A percentile compares a stretch with the other conserved stretches of the same genome.
These are phyloP conservation scores for Zygogramma bicolorata DNA, from an alignment of 2,888 invertebrate genomes.

Conservation along the genomic window DNA sequence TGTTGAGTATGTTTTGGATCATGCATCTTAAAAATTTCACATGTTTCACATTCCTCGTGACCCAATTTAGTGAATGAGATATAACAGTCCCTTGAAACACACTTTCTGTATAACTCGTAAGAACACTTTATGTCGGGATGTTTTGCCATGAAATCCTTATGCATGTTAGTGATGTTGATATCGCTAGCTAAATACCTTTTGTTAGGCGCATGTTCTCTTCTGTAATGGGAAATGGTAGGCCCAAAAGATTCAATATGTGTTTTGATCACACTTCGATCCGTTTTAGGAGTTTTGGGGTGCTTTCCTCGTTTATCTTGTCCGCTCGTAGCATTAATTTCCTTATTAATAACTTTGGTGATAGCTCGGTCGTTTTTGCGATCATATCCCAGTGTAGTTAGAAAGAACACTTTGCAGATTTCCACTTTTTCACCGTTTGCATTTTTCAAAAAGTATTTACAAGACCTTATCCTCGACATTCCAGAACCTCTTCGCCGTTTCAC, in stretches of 20 bases:
- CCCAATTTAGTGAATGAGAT: conserved; percentile 46
- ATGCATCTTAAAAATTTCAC: conserved; percentile 37
- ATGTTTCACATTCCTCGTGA: conserved; percentile 16
- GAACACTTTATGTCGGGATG: conserved; percentile 34
- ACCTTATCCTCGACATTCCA: conserved; percentile 8
- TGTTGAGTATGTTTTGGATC: conserved; percentile 18
- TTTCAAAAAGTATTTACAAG: conserved; percentile 28
- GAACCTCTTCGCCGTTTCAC: conserved; percentile 12
- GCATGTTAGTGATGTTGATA: conserved; percentile 32
- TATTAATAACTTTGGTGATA: conserved; percentile 23
- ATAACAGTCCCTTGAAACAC: conserved; percentile 34
- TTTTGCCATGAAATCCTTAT: conserved; percentile 36
- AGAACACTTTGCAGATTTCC: conserved; percentile 28
- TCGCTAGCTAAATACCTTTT: conserved; percentile 29
- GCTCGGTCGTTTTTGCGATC: conserved; percentile 25
- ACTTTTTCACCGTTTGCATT: conserved; percentile 12
- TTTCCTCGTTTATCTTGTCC: conserved; percentile 19
- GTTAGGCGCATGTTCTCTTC: conserved; percentile 28
- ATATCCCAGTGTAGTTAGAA: conserved; percentile 25
- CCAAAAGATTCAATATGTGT: conserved; percentile 26
- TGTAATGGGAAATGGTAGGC: conserved; percentile 25
- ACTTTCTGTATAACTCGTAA: conserved; percentile 36
- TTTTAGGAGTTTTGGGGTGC: conserved; percentile 23
- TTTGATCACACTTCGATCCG: conserved; percentile 22
- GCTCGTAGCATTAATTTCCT: conserved; percentile 14